Percentiles rank a stretch among this genome's conserved stretches.
These are phyloP conservation scores for Netelia inedita DNA, from an alignment of 2,888 invertebrate species.

Conservation along the genomic window DNA sequence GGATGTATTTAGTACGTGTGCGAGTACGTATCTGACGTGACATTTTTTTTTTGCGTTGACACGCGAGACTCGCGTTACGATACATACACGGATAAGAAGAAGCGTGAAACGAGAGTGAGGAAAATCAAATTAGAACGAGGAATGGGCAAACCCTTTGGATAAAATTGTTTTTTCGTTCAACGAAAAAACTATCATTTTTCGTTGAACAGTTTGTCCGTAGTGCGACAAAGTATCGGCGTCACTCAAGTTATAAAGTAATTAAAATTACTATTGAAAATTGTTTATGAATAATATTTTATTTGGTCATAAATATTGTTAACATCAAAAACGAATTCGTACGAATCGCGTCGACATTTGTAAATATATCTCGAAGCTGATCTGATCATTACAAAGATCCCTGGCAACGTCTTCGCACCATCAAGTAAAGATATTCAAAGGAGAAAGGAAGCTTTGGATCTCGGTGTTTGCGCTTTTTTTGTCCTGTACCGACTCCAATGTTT, in stretches of 20 bases:
- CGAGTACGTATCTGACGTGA: constrained; percentile 1
- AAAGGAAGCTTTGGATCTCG: constrained; percentile 35
- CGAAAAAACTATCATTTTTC: too few species aligned
- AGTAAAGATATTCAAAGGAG: not conserved
- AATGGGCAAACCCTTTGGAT: too few species aligned
- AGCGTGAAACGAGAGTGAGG: not conserved
- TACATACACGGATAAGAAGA: not conserved
- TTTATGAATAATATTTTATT: too few species aligned
- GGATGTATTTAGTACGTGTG: constrained; percentile 34
- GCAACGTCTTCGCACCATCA: constrained; percentile 3
- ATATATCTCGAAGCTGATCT: constrained; percentile 49
- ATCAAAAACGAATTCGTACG: too few species aligned
- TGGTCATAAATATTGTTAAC: too few species aligned
- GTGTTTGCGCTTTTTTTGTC: constrained; percentile 41
- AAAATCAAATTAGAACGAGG: too few species aligned
- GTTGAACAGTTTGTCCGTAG: too few species aligned
- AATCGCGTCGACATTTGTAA: constrained; percentile 21
- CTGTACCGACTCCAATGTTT: constrained; percentile 45
- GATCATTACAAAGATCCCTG: constrained; percentile 54
- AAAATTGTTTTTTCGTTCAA: too few species aligned
- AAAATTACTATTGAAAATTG: too few species aligned
- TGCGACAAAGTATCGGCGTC: too few species aligned
- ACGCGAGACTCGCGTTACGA: not conserved
- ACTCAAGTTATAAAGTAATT: too few species aligned
- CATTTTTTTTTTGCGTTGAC: not conserved